Evolutionary conservation across 2,797 vertebrate species (phyloP).

Genomic region (Sebastes taczanowskii): DNA sequence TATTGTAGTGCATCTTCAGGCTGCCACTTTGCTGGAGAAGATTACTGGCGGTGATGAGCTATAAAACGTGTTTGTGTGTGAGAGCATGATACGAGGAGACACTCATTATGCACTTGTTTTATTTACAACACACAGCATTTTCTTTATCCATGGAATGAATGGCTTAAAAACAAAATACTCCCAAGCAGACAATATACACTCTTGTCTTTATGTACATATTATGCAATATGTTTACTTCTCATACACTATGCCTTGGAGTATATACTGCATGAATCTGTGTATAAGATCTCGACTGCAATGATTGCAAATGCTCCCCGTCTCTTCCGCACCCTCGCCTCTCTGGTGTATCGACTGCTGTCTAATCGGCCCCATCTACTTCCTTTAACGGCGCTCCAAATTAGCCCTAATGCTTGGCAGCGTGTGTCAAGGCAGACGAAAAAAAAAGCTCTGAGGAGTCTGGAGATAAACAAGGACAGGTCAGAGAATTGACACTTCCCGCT

Average conservation of each 20-base stretch:
- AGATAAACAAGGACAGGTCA: constrained; percentile 49
- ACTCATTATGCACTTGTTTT: constrained; percentile 67
- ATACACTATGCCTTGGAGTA: constrained; percentile 27
- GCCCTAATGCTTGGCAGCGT: constrained; percentile 70
- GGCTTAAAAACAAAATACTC: constrained; percentile 50
- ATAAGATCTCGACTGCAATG: constrained; percentile 48
- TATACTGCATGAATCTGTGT: constrained; percentile 27
- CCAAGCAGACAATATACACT: constrained; percentile 58
- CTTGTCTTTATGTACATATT: constrained; percentile 56
- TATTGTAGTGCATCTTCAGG: background rate
- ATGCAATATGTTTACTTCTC: constrained; percentile 46
- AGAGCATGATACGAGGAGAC: constrained; percentile 43
- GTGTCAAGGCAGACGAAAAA: constrained; percentile 56
- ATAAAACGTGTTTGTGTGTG: background rate
- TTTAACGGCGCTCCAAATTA: constrained; percentile 66
- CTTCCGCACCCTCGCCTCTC: constrained; percentile 38
- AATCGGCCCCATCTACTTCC: constrained; percentile 61
- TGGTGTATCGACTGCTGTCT: constrained; percentile 45
- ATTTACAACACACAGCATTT: constrained; percentile 74
- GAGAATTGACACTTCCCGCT: constrained; percentile 17
- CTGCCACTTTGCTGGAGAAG: background rate
- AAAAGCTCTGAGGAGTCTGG: constrained; percentile 39
- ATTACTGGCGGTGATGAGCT: background rate
- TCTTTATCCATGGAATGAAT: constrained; percentile 55
- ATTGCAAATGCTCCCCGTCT: constrained; percentile 39